These are phyloP conservation scores for Subacronicta megacephala DNA, from an alignment of 2,888 invertebrate genomes.

Conservation along the genomic window DNA sequence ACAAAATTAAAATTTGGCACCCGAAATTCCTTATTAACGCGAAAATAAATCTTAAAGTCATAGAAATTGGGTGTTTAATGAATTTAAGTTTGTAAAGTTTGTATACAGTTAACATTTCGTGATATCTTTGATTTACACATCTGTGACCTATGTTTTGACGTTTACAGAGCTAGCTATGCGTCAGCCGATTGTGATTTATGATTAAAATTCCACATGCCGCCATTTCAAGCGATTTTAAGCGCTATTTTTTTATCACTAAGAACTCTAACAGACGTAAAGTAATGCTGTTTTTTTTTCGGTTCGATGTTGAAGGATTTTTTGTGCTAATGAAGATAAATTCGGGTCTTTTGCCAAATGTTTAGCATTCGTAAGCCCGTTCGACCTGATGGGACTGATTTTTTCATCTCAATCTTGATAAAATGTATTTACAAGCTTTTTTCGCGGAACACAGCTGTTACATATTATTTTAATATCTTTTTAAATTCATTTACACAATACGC, in stretches of 20 bases:
- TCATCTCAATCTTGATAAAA: conserved; percentile 36
- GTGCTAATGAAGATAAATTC: conserved; percentile 51
- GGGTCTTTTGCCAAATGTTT: conserved; percentile 31
- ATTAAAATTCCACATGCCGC: conserved; percentile 19
- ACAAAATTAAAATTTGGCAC: conserved; percentile 11
- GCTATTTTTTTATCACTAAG: conserved; percentile 1
- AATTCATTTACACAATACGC: no score
- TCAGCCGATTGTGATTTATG: conserved; percentile 61
- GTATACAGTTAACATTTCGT: conserved; percentile 40
- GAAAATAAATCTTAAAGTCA: conserved; percentile 7
- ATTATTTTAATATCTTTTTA: no score
- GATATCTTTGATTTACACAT: conserved; percentile 63
- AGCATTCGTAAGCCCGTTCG: conserved; percentile 40
- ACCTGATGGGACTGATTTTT: conserved; percentile 27
- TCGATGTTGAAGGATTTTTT: conserved; percentile 45
- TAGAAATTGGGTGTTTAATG: conserved; percentile 19
- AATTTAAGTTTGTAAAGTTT: background rate
- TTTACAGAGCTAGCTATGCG: conserved; percentile 58
- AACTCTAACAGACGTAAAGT: background rate
- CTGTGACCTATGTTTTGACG: conserved; percentile 67
- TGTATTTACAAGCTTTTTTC: conserved; percentile 40
- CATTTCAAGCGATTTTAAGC: conserved; percentile 25
- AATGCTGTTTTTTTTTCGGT: conserved; percentile 19
- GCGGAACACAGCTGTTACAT: conserved; percentile 27
- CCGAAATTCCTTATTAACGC: background rate